Percentiles rank a stretch among this genome's conserved stretches.
phyloP scores from a whole-genome alignment of 1,140 invertebrate genomes.

The Epicauta chinensis region DNA sequence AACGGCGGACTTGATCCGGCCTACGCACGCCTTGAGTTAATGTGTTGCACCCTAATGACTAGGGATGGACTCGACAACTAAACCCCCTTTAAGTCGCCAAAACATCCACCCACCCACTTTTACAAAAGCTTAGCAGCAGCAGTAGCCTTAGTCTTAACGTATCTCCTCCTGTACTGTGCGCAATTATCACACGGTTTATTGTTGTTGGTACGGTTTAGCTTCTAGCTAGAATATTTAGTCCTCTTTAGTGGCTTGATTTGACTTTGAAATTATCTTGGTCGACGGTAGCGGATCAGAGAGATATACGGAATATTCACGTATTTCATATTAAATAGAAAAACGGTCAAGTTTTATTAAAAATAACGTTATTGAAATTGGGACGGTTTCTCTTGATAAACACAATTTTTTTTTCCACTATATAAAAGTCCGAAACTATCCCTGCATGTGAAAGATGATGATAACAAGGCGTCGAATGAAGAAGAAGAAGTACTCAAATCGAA shows the following conservation, averaged over 20 bases:
- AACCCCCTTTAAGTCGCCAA: conserved; percentile 19
- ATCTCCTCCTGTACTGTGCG: conserved; percentile 15
- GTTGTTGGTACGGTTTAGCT: conserved; percentile 36
- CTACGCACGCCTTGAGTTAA: conserved; percentile 40
- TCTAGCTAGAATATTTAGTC: conserved; percentile 34
- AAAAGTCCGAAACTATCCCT: conserved; percentile 37
- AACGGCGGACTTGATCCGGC: conserved; percentile 36
- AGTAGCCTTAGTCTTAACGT: conserved; percentile 1
- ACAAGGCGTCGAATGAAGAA: conserved; percentile 26
- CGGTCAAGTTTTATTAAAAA: too few relatives aligned
- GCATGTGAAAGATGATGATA: conserved; percentile 23
- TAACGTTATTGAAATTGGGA: too few relatives aligned
- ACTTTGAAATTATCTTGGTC: conserved; percentile 38
- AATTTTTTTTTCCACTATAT: too few relatives aligned
- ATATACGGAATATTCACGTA: too few relatives aligned
- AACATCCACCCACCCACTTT: conserved; percentile 32
- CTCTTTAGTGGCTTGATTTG: conserved; percentile 40
- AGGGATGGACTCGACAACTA: conserved; percentile 26
- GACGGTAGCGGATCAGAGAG: too few relatives aligned
- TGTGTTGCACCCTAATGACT: conserved; percentile 40
- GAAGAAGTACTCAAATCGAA: conserved; percentile 40
- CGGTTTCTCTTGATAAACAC: too few relatives aligned
- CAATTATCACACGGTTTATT: conserved; percentile 40
- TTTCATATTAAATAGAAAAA: too few relatives aligned
- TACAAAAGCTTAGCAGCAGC: conserved; percentile 5